Evolutionary conservation across 2,113 vertebrate species (phyloP).

Genomic region (Solenodon paradoxus): DNA sequence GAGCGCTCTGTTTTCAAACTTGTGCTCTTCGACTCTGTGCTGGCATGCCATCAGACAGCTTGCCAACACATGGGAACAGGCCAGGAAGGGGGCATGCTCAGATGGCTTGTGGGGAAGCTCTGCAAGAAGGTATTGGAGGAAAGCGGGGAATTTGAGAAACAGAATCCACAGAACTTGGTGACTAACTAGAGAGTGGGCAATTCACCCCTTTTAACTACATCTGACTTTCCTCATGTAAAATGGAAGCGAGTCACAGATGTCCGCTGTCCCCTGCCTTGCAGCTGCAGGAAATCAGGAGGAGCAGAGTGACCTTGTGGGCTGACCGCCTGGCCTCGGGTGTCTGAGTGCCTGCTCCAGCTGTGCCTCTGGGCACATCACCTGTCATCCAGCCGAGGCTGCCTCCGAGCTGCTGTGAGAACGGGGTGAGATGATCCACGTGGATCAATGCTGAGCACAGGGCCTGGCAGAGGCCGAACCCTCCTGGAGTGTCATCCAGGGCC

Average conservation of each 20-base stretch:
- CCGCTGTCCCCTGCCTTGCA: rapidly evolving
- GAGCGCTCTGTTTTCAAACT: background rate
- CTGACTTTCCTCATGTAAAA: background rate
- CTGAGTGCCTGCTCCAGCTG: background rate
- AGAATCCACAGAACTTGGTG: background rate
- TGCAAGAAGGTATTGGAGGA: background rate
- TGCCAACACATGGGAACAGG: background rate
- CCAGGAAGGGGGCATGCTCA: too few relatives aligned
- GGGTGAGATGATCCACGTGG: rapidly evolving
- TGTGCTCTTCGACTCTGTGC: background rate
- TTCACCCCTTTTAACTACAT: background rate
- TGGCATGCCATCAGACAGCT: background rate
- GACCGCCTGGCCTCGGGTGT: background rate
- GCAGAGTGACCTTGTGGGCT: too few relatives aligned
- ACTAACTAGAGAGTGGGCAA: too few relatives aligned
- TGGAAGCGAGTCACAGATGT: background rate
- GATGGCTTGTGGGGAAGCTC: background rate
- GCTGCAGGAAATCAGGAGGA: background rate
- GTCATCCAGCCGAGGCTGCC: background rate
- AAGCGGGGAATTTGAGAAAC: background rate
- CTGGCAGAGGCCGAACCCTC: background rate
- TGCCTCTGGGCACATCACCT: background rate
- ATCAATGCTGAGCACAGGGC: rapidly evolving
- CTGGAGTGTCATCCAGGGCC: background rate
- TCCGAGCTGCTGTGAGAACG: background rate